Conservation (phyloP, 64 coral and sea anemone species). For the Montipora cactus region DNA sequence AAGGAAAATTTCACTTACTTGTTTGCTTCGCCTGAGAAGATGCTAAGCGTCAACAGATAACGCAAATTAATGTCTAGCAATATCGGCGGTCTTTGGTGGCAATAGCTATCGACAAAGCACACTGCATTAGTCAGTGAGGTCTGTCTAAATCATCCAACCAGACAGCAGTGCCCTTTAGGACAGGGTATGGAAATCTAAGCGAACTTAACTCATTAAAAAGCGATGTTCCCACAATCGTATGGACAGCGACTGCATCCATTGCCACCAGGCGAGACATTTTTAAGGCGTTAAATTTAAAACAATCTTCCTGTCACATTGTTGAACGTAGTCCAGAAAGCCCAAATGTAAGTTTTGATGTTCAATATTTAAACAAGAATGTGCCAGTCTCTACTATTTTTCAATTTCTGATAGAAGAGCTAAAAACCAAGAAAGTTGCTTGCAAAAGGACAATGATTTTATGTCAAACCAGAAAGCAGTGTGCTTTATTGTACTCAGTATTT, state of each 20-base stretch:
- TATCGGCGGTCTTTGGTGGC: slow-evolving; percentile 9
- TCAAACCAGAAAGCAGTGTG: not conserved
- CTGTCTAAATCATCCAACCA: not conserved
- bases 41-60: no score
- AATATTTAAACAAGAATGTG: slow-evolving; percentile 47
- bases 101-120: slow-evolving; percentile 38
- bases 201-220: not conserved
- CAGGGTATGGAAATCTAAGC: slow-evolving; percentile 35
- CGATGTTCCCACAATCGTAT: slow-evolving; percentile 6
- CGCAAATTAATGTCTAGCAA: not conserved
- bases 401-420: no score
- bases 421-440: not conserved
- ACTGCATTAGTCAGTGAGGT: slow-evolving; percentile 58
- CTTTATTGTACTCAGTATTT: not conserved
- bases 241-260: slow-evolving; percentile 43
- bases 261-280: slow-evolving; percentile 53
- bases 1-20: no score
- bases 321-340: slow-evolving; percentile 45
- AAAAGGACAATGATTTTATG: not conserved
- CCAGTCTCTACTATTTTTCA: slow-evolving; percentile 16
- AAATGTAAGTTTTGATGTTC: slow-evolving; percentile 27
- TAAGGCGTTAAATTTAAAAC: slow-evolving; percentile 26
- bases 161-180: slow-evolving; percentile 13
- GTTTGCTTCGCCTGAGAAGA: no score
- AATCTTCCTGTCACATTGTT: not conserved